Conservation (phyloP, 2,888 invertebrate genomes). For the Leucophenga montana region DNA sequence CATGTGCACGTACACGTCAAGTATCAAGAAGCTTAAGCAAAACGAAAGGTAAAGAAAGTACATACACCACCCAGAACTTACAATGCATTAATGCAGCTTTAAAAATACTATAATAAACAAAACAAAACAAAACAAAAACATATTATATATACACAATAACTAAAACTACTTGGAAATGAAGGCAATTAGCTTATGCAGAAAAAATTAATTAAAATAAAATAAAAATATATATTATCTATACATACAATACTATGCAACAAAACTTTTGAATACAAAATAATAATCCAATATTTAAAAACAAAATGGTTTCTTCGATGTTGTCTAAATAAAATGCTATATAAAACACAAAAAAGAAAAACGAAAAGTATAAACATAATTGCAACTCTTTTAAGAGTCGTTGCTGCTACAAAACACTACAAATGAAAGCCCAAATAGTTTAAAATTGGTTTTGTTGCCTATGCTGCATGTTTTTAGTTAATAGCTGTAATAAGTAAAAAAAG, state of each 20-base stretch:
- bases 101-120: conserved; percentile 4
- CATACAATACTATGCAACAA: conserved; percentile 22
- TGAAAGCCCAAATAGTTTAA: not conserved
- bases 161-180: too few relatives aligned
- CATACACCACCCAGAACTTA: not conserved
- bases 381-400: too few relatives aligned
- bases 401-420: not conserved
- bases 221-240: not conserved
- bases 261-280: conserved; percentile 3
- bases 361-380: not conserved
- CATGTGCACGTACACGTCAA: too few relatives aligned
- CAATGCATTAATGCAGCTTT: conserved; percentile 22
- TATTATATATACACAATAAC: too few relatives aligned
- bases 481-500: too few relatives aligned
- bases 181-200: conserved; percentile 36
- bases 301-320: conserved; percentile 21
- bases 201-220: conserved; percentile 21
- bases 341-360: not conserved
- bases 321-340: not conserved
- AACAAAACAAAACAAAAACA: not conserved
- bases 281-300: conserved; percentile 19
- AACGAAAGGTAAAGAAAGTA: not conserved
- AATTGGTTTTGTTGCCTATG: not conserved
- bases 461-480: too few relatives aligned
- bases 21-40: conserved; percentile 7